Percentiles rank a stretch among this genome's conserved stretches.
Evolutionary conservation across 2,113 vertebrate genomes (phyloP).

Genomic region (Corydoras sp.): DNA sequence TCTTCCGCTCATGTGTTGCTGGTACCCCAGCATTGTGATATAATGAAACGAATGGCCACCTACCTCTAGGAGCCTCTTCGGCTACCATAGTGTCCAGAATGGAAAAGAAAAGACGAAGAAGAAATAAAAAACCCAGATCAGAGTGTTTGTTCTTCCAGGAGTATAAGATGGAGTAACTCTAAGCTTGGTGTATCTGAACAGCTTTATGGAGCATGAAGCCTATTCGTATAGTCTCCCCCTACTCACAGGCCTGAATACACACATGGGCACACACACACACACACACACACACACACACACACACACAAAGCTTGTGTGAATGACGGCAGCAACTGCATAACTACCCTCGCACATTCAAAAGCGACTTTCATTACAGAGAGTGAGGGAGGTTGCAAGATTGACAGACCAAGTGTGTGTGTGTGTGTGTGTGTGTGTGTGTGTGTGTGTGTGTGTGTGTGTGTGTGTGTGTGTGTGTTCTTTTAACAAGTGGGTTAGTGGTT

Average conservation of each 20-base stretch:
- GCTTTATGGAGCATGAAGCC: conserved; percentile 42
- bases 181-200: conserved; percentile 37
- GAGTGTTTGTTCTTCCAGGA: conserved; percentile 16
- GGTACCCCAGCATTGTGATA: neutral
- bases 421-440: conserved; percentile 17
- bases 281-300: conserved; percentile 16
- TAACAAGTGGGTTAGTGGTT: conserved; percentile 26
- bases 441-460: conserved; percentile 43
- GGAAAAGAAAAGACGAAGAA: neutral
- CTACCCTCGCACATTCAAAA: conserved; percentile 57
- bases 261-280: neutral
- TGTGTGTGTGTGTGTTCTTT: neutral
- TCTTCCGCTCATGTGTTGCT: neutral
- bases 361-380: conserved; percentile 61
- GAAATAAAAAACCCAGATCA: neutral
- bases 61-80: conserved; percentile 59
- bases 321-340: conserved; percentile 69
- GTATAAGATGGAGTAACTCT: conserved; percentile 39
- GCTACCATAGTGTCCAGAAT: conserved; percentile 45
- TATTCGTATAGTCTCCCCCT: conserved; percentile 15
- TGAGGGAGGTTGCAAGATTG: conserved; percentile 78
- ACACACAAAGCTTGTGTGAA: conserved; percentile 50
- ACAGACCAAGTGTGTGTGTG: conserved; percentile 71
- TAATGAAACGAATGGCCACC: conserved; percentile 34
- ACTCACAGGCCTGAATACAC: conserved; percentile 54